Evolutionary conservation across 2,888 invertebrate genomes (phyloP), one percentile per base, ranked within the genome.

Genomic region (Drosophila pegasa): DNA sequence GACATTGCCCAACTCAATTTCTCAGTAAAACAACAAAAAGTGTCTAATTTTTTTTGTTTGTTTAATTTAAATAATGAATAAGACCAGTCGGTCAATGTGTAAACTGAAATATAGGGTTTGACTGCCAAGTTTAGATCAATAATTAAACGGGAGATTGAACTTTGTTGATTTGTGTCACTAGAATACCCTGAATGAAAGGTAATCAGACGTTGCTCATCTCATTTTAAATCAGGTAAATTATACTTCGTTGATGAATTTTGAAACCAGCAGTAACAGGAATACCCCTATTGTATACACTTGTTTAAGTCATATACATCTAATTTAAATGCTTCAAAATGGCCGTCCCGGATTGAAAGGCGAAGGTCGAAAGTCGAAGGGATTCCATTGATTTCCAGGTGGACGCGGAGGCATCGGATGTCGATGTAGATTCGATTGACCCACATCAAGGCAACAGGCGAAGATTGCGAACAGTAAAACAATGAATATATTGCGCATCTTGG

Each of bases 301-400:
- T 16, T 4, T 16, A 1, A 16, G 2, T n/a, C 7, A n/a, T 35
- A 38, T 18, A 38, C 2, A 47, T 31, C 0, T 22, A 14, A 14
- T 33, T 14, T 20, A 0, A 12, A 14, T 10, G 9, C 14, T 5
- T 27, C 12, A 51, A 14, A 10, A 52, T n/a, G 20, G 38, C 7
- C 25, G 41, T 4, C n/a, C 37, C 2, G 65, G 71, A 38, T 71
- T 71, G 38, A 57, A 50, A 1, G 65, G 65, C 20, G 40, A 52
- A 14, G 60, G 71, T 7, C 10, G 18, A 20, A 27, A 20, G 9
- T 57, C 25, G n/a, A 43, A 70, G 3, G 69, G 54, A 14, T 27
- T 41, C 41, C 48, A 43, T 35, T 62, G 43, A n/a, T 43, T 31
- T 27, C 54, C 57, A 8, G 54, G 38, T 4, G 57, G 48, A 12